These are phyloP conservation scores for Ophioninae sp. DNA, from an alignment of 2,888 invertebrate species.

Conservation along the genomic window DNA sequence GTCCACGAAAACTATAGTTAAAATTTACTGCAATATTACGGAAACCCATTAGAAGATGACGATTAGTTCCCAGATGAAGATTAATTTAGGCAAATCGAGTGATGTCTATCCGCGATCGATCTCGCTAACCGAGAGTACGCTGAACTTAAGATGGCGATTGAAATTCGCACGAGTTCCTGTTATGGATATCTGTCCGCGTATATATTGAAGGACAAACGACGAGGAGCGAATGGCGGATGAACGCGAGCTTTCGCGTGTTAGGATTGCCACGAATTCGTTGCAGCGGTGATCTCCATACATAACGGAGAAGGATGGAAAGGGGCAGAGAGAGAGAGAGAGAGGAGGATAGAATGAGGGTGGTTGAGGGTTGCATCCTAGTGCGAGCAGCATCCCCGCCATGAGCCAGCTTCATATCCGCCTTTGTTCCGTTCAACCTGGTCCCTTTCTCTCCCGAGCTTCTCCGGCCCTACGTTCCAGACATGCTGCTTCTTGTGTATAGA, in stretches of 20 bases:
- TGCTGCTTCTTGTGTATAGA: conserved; percentile 23
- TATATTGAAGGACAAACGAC: conserved; percentile 18
- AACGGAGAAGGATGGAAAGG: neutral
- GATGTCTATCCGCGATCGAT: neutral
- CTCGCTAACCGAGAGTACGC: no score
- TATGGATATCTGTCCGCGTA: neutral
- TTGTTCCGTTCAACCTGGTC: conserved; percentile 50
- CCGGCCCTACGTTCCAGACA: conserved; percentile 50
- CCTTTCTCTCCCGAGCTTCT: conserved; percentile 25
- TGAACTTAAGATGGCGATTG: neutral
- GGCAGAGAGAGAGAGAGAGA: no score
- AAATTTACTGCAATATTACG: neutral
- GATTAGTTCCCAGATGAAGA: neutral
- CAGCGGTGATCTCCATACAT: conserved; percentile 21
- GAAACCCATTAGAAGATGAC: neutral
- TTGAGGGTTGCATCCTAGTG: conserved; percentile 37
- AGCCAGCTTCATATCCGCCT: conserved; percentile 45
- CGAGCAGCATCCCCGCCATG: conserved; percentile 22
- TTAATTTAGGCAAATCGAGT: neutral
- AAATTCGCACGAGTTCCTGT: neutral
- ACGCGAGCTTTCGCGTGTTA: conserved; percentile 52
- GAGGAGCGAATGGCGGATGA: conserved; percentile 41
- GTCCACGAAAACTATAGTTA: no score
- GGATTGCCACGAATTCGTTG: conserved; percentile 40
- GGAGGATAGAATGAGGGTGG: neutral